phyloP scores from a whole-genome alignment of 30 jellyfish, hydroid and myxozoan genomes.

The Cassiopea xamachana region DNA sequence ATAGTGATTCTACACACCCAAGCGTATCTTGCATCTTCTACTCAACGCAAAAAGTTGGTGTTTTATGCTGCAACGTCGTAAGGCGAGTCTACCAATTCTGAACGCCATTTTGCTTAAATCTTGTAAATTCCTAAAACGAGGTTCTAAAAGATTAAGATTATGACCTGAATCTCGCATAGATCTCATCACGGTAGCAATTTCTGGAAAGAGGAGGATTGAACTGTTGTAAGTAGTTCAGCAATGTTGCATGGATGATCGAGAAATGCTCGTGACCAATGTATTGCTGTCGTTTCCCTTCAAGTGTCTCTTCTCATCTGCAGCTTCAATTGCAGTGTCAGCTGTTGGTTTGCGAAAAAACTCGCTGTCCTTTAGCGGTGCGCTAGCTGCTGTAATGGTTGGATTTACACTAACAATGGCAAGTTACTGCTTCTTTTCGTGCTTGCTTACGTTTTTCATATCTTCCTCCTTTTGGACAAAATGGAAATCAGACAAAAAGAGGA shows the following conservation, averaged over 20 bases:
- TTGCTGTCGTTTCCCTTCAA: conserved; percentile 27
- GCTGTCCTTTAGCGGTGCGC: conserved; percentile 78
- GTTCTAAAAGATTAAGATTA: no score
- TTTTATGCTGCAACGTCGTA: no score
- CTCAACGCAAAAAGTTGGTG: no score
- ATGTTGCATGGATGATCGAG: neutral
- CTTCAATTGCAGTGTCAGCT: conserved; percentile 61
- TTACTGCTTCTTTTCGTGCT: conserved; percentile 67
- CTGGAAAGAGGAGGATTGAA: no score
- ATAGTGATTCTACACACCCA: no score
- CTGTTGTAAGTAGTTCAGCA: no score
- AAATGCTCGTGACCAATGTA: conserved; percentile 23
- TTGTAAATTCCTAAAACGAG: no score
- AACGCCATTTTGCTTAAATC: no score
- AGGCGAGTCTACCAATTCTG: no score
- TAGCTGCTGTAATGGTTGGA: conserved; percentile 84
- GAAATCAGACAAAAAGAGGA: conserved; percentile 66
- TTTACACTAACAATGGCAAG: conserved; percentile 73
- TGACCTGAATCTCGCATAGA: no score
- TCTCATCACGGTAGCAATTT: no score
- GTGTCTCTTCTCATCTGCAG: conserved; percentile 25
- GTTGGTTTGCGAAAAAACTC: conserved; percentile 86
- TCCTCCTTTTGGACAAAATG: conserved; percentile 83
- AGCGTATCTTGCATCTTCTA: no score
- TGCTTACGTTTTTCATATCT: conserved; percentile 77